These are phyloP conservation scores for Procavia capensis DNA, from an alignment of 2,113 vertebrate genomes.

Conservation along the genomic window DNA sequence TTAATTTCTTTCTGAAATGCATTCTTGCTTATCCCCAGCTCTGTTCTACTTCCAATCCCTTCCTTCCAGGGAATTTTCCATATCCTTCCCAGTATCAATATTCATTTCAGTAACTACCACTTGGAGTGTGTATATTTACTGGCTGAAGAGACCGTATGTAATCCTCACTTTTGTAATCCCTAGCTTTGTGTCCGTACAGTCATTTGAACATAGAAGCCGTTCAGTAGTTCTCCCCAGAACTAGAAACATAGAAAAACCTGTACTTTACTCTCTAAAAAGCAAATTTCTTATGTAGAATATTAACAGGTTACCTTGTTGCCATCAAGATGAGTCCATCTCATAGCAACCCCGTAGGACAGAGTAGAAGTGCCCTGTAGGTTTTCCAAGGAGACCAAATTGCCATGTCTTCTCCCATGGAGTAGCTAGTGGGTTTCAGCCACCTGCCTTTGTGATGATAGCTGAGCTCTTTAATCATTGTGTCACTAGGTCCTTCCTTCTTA, in stretches of 20 bases:
- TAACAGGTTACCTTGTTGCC: background rate
- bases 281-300: conserved; percentile 4
- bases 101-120: background rate
- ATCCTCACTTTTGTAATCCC: background rate
- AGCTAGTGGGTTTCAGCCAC: background rate
- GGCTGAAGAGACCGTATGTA: background rate
- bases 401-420: background rate
- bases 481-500: background rate
- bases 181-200: background rate
- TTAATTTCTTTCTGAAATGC: background rate
- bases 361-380: background rate
- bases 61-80: background rate
- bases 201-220: background rate
- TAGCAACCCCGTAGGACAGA: background rate
- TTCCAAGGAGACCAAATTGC: background rate
- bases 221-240: background rate
- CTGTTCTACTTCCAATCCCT: background rate
- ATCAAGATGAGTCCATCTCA: too few relatives aligned
- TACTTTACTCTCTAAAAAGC: background rate
- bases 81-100: background rate
- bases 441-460: background rate
- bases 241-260: background rate
- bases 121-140: background rate
- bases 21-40: background rate
- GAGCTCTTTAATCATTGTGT: background rate